Evolutionary conservation across 1,140 invertebrate species (phyloP).

Genomic region (Heterodera schachtii): DNA sequence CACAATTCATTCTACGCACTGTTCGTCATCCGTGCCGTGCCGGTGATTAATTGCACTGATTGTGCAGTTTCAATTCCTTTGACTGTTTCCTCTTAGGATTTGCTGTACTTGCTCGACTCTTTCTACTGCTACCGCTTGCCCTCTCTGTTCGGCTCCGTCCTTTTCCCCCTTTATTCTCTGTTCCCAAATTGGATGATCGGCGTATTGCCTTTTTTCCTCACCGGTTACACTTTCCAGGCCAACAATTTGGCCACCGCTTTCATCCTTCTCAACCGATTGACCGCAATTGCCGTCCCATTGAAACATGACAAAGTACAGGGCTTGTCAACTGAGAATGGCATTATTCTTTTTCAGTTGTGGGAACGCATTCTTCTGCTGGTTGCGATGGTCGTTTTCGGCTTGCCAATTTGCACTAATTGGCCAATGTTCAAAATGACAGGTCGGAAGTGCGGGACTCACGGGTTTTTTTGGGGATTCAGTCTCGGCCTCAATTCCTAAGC

Average conservation of each 20-base stretch:
- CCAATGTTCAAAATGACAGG: not conserved
- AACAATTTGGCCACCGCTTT: constrained; percentile 23
- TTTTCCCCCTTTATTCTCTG: constrained; percentile 1
- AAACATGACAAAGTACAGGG: not conserved
- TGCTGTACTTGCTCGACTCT: constrained; percentile 10
- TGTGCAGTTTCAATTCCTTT: not conserved
- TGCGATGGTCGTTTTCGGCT: constrained; percentile 10
- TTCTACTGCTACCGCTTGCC: constrained; percentile 15
- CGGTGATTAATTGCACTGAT: not conserved
- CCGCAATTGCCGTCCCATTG: constrained; percentile 1
- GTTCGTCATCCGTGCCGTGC: constrained; percentile 13
- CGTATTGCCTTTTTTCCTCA: constrained; percentile 4
- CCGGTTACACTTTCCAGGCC: constrained; percentile 10
- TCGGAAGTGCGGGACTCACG: no score
- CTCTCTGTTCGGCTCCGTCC: not conserved
- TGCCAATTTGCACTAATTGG: not conserved
- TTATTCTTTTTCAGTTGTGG: constrained; percentile 14
- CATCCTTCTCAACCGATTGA: constrained; percentile 19
- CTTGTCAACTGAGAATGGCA: not conserved
- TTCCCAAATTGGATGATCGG: constrained; percentile 17
- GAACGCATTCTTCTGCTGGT: not conserved
- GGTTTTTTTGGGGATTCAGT: no score
- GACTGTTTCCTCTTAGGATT: not conserved
- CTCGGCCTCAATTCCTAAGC: no score
- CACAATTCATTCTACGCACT: constrained; percentile 16